Base-by-base conservation (phyloP, 1,140 invertebrate species). In the Chymomyza costata region DNA sequence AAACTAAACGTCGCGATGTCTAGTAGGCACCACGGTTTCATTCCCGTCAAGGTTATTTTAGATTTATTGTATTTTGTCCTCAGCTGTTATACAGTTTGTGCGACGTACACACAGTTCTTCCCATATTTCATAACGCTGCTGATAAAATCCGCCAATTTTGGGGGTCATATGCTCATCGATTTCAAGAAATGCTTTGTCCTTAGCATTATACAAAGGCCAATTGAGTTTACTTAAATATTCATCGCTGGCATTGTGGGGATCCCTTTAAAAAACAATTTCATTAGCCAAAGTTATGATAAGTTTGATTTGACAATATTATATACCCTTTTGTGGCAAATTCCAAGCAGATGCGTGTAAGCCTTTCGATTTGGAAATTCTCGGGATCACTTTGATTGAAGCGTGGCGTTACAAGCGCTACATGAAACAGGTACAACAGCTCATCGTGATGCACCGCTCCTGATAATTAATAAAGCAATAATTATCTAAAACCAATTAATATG, bases 341-440 rank as follows among this genome's bases (percentile, higher is more conserved):
- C 0, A 74, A 54, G 86, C 86, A 88, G 54, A 89, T 73, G 6
- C 82, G 80, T 0, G 87, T 89, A 34, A 89, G 43, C 16, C 86
- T 85, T 50, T 87, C 84, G 8, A 89, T 85, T 2, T 73, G 87
- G 6, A 73, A 66, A 7, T 86, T 80, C 62, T 89, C 88, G 0
- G 87, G 84, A 65, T 88, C 86, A 13, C 53, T 83, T 39, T 60
- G 54, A 25, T 84, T 86, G 2, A 88, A 85, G 6, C 74, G 50
- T 0, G 87, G 86, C 14, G 86, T 78, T 2, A 83, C 5, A 1
- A 73, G 51, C 0, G 83, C 82, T 2, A 86, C 86, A 46, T 86
- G 86, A 54, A 90, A 90, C n/a, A 91, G 47, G 61, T 91, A 91
- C 19, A 90, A 83, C 1, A 90, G 80, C 57, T 91, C 90, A 60